Evolutionary conservation across 1,140 invertebrate species (phyloP), one percentile per base, ranked within the genome.

Genomic region (Aphelenchoides besseyi): DNA sequence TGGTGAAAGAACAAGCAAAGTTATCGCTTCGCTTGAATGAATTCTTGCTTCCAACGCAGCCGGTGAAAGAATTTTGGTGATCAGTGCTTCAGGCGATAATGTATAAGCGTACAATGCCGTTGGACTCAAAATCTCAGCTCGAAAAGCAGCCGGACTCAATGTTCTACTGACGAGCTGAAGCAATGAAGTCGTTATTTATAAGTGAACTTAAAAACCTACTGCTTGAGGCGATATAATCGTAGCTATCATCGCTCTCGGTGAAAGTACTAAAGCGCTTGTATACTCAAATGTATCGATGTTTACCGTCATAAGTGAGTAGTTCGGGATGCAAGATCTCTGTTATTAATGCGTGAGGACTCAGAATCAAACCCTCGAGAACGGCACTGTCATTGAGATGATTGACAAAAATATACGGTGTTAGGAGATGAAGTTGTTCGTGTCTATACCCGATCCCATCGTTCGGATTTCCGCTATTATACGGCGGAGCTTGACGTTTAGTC

Each of bases 121-220:
- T 48, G 41, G 41, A 23, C 55, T 59, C 55, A 59, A 59, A 29
- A 59, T 23, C 32, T 59, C 55, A 8, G 55, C 55, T 12, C 55
- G 55, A 23, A 59, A 59, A 5, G 55, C 55, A 8, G 26, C 32
- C 12, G 55, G 55, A 18, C 5, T 8, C 26, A 59, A 23, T 59
- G 55, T 59, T 59, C 55, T 5, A 59, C 5, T 8, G 5, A 59
- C 5, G 18, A 28, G 55, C 55, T 59, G 41, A 48, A 48, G 23
- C 5, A 18, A 59, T 59, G 55, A 28, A 59, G 5, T 8, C 16
- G 5, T 59, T 5, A 8, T 29, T 59, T 59, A 23, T 59, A 59
- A 59, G 32, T 29, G 23, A 59, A 59, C 26, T 29, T 33, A 8
- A 59, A 59, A 59, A 59, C 41, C 12, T 16, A 48, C 41, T 23